These are phyloP conservation scores for Abramis brama DNA, from an alignment of 2,113 vertebrate species.

Conservation along the genomic window DNA sequence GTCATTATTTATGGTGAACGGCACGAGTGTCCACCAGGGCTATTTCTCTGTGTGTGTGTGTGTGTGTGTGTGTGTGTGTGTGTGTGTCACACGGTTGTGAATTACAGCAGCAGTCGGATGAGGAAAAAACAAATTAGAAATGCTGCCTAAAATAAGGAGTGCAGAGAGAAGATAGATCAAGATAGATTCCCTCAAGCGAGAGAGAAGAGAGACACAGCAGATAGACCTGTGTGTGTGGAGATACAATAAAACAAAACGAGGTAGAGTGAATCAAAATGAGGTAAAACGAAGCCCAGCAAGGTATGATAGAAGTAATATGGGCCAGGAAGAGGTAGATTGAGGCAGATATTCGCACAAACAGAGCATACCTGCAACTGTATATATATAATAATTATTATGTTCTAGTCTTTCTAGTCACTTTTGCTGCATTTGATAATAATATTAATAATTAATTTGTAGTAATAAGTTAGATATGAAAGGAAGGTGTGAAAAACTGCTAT, in stretches of 20 bases:
- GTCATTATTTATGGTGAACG: conserved; percentile 12
- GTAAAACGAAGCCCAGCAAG: background rate
- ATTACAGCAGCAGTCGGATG: background rate
- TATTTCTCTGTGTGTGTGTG: background rate
- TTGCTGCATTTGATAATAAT: too few relatives aligned
- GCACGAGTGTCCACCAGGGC: conserved; percentile 5
- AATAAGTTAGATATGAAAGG: background rate
- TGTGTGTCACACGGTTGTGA: background rate
- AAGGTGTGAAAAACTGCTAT: background rate
- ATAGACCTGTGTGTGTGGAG: conserved; percentile 15
- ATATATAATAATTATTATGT: too few relatives aligned
- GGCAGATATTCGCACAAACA: background rate
- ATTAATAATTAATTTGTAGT: too few relatives aligned
- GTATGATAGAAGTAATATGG: background rate
- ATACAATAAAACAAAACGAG: background rate
- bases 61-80: conserved; percentile 21
- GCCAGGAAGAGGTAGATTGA: background rate
- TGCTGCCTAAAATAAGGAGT: conserved; percentile 30
- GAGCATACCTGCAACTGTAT: too few relatives aligned
- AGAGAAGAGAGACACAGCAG: background rate
- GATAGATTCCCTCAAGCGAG: background rate
- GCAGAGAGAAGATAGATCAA: conserved; percentile 32
- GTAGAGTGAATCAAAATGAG: background rate
- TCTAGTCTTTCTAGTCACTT: background rate
- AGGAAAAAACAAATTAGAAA: conserved; percentile 23